phyloP scores from a whole-genome alignment of 1,140 invertebrate genomes.

The Neodiprion fabricii region DNA sequence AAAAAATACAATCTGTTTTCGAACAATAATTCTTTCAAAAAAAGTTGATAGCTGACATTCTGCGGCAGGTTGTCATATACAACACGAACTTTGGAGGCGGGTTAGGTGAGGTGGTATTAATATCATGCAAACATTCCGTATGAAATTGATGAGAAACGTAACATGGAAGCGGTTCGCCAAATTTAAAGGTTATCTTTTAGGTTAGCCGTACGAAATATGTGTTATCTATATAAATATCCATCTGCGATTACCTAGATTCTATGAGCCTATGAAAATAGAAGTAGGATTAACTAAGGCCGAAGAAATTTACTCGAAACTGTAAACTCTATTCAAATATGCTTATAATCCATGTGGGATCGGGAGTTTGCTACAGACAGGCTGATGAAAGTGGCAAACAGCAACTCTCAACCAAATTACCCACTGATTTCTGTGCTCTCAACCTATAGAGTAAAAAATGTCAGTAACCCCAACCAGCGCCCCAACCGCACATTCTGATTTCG shows the following conservation, averaged over 20 bases:
- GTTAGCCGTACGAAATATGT: slow-evolving; percentile 26
- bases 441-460: not conserved
- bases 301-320: slow-evolving; percentile 17
- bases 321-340: slow-evolving; percentile 29
- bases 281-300: slow-evolving; percentile 25
- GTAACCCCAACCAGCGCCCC: too few relatives aligned
- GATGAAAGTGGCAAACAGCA: not conserved
- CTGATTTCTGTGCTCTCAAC: not conserved
- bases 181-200: slow-evolving; percentile 31
- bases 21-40: not conserved
- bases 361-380: slow-evolving; percentile 9
- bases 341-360: slow-evolving; percentile 45
- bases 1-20: too few relatives aligned
- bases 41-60: slow-evolving; percentile 17
- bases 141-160: too few relatives aligned
- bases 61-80: too few relatives aligned
- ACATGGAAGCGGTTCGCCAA: not conserved
- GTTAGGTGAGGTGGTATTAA: too few relatives aligned
- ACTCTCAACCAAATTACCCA: not conserved
- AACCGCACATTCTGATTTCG: too few relatives aligned
- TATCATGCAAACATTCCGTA: too few relatives aligned
- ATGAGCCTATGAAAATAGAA: slow-evolving; percentile 17
- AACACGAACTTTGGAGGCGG: too few relatives aligned
- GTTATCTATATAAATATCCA: slow-evolving; percentile 20
- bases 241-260: slow-evolving; percentile 26